Conservation (phyloP, 2,113 vertebrate species). For the Petrocephalus microphthalmus region DNA sequence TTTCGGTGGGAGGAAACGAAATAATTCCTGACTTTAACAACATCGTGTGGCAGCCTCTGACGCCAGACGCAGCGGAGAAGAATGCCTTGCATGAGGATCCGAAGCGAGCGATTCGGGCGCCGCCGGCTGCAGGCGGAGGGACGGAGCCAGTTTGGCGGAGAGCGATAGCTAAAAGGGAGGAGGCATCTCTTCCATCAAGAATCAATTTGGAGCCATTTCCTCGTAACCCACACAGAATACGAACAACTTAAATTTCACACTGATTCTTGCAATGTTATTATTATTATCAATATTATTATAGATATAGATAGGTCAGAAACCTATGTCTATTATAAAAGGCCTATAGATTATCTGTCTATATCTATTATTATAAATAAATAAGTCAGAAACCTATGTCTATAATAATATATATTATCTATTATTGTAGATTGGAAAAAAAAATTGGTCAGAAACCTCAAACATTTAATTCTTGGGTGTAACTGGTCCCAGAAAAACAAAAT, state of each 20-base stretch:
- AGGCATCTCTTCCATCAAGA: neutral
- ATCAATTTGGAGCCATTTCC: neutral
- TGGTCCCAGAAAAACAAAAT: neutral
- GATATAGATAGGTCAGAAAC: neutral
- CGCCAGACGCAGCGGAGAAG: neutral
- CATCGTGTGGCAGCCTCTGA: neutral
- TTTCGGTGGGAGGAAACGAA: neutral
- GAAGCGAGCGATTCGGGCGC: neutral
- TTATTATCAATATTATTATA: too few relatives aligned
- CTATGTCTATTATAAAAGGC: too few relatives aligned
- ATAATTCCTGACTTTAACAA: slow-evolving; percentile 6
- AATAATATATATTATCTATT: neutral
- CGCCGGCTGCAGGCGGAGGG: neutral
- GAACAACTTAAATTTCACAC: neutral
- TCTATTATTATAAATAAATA: too few relatives aligned
- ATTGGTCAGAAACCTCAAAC: neutral
- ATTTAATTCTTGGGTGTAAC: neutral
- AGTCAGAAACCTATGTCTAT: too few relatives aligned
- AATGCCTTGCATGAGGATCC: neutral
- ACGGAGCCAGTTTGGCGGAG: neutral
- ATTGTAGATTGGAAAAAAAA: too few relatives aligned
- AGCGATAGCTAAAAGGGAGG: neutral
- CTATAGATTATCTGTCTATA: too few relatives aligned
- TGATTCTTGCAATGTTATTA: neutral
- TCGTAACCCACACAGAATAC: neutral